Conservation (phyloP, 1,140 invertebrate genomes). For the Pseudomyrmex flavicornis region DNA sequence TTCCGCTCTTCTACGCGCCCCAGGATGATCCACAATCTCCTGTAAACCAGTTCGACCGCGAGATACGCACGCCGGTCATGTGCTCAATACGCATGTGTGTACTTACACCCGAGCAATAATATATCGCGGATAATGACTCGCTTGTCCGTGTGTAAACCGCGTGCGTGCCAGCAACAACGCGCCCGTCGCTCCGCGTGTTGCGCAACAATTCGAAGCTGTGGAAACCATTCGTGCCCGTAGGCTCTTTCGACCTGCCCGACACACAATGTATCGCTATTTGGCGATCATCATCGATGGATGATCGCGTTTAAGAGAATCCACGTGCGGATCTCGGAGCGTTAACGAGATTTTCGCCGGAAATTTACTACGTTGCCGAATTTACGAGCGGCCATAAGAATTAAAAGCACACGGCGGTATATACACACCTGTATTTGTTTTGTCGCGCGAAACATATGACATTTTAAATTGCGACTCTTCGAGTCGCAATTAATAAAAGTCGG, state of each 20-base stretch:
- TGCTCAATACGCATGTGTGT: neutral
- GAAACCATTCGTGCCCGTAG: constrained; percentile 36
- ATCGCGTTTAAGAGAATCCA: constrained; percentile 51
- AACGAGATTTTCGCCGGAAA: neutral
- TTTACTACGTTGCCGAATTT: neutral
- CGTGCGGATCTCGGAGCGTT: constrained; percentile 12
- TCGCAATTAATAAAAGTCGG: no score
- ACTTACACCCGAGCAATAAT: constrained; percentile 2
- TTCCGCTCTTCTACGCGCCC: constrained; percentile 44
- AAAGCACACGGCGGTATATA: neutral
- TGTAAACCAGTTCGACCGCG: constrained; percentile 30
- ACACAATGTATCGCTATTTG: constrained; percentile 37
- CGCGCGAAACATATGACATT: neutral
- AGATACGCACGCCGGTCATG: constrained; percentile 6
- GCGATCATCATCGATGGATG: constrained; percentile 31
- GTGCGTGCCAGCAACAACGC: constrained; percentile 3
- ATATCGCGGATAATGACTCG: constrained; percentile 41
- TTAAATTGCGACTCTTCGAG: neutral
- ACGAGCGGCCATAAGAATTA: neutral
- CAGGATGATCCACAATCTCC: constrained; percentile 38
- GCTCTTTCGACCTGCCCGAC: neutral
- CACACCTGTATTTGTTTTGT: no score
- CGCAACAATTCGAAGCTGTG: constrained; percentile 35
- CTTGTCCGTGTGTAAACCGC: constrained; percentile 28
- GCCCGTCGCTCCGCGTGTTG: constrained; percentile 27